Conservation (phyloP, 2,888 invertebrate species). For the Andrena camellia region DNA sequence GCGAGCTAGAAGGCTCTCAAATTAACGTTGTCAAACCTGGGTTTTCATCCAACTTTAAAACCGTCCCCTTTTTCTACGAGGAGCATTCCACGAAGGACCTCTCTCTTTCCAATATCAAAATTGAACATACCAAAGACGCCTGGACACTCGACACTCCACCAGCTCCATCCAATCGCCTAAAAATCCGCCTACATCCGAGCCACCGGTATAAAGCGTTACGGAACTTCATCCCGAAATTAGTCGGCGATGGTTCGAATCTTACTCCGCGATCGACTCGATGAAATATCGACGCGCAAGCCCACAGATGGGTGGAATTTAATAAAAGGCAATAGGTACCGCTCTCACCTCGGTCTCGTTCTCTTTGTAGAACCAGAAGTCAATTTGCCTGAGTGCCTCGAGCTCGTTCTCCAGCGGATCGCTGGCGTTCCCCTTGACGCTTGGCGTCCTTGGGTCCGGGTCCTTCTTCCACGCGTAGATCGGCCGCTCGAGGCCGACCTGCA, state of each 20-base stretch:
- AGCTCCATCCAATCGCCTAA: conserved; percentile 15
- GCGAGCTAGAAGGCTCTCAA: background rate
- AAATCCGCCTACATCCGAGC: conserved; percentile 8
- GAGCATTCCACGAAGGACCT: background rate
- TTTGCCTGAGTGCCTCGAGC: conserved; percentile 76
- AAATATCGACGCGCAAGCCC: background rate
- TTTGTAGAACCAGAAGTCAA: conserved; percentile 59
- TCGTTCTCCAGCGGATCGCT: conserved; percentile 79
- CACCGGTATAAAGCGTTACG: background rate
- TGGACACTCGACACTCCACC: background rate
- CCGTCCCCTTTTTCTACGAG: background rate
- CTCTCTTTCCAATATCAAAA: background rate
- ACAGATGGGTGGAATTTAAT: conserved; percentile 26
- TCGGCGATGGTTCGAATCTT: background rate
- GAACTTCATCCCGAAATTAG: conserved; percentile 9
- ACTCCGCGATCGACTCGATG: conserved; percentile 13
- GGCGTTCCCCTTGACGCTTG: conserved; percentile 49
- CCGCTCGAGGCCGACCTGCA: conserved; percentile 65
- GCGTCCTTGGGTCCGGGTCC: conserved; percentile 32
- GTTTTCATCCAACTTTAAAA: background rate
- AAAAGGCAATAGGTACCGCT: conserved; percentile 45
- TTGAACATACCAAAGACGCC: background rate
- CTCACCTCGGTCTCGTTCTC: conserved; percentile 53
- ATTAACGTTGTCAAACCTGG: background rate
- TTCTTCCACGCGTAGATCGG: conserved; percentile 77